These are phyloP conservation scores for Neostethus bicornis DNA, from an alignment of 2,797 vertebrate species.

Conservation along the genomic window DNA sequence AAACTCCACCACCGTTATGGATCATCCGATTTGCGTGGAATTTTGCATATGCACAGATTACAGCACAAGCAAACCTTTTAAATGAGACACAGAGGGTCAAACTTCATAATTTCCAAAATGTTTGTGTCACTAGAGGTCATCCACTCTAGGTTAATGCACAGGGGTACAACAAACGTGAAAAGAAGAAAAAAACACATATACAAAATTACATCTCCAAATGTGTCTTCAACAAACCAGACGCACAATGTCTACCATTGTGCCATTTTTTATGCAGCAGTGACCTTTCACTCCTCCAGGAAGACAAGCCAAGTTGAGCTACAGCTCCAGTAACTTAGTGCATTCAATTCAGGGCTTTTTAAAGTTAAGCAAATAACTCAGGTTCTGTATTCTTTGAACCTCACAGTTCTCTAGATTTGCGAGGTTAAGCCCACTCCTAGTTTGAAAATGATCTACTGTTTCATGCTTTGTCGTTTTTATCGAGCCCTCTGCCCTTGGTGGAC, in stretches of 20 bases:
- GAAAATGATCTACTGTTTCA: slow-evolving; percentile 68
- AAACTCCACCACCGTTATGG: too few relatives aligned
- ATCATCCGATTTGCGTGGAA: too few relatives aligned
- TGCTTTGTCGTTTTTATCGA: slow-evolving; percentile 67
- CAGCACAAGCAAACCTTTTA: too few relatives aligned
- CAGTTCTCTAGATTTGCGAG: slow-evolving; percentile 50
- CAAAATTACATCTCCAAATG: too few relatives aligned
- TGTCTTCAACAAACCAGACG: too few relatives aligned
- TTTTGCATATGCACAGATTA: too few relatives aligned
- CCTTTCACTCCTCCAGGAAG: slow-evolving; percentile 60
- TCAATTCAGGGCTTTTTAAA: slow-evolving; percentile 43
- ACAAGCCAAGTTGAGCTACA: slow-evolving; percentile 44
- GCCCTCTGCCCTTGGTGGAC: slow-evolving; percentile 44
- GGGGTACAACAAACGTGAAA: too few relatives aligned
- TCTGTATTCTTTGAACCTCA: slow-evolving; percentile 61
- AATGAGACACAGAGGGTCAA: too few relatives aligned
- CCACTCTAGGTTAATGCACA: too few relatives aligned
- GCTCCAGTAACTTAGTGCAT: slow-evolving; percentile 55
- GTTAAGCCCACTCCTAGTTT: slow-evolving; percentile 55
- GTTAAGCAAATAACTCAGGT: slow-evolving; percentile 67
- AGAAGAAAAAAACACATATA: too few relatives aligned
- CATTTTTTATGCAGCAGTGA: slow-evolving; percentile 36
- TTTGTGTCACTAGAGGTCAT: too few relatives aligned
- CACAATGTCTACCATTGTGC: slow-evolving; percentile 18
- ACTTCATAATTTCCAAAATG: too few relatives aligned